phyloP scores from a whole-genome alignment of 2,113 vertebrate genomes.

The Gadus macrocephalus region DNA sequence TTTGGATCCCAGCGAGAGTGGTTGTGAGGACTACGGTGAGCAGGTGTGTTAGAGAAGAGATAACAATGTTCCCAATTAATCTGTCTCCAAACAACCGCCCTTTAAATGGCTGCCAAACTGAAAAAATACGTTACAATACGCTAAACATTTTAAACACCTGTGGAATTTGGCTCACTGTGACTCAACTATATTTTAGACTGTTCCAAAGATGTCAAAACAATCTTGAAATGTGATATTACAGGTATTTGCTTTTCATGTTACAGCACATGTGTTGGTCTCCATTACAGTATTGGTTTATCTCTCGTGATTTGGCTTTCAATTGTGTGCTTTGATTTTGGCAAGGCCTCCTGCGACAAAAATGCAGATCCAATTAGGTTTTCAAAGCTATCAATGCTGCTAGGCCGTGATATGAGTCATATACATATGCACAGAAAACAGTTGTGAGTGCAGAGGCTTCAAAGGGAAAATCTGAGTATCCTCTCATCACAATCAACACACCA shows the following conservation, averaged over 20 bases:
- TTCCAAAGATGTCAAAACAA: slow-evolving; percentile 13
- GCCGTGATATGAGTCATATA: too few relatives aligned
- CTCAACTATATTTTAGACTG: slow-evolving; percentile 24
- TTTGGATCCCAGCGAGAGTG: background rate
- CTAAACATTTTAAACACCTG: slow-evolving; percentile 45
- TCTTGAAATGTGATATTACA: slow-evolving; percentile 10
- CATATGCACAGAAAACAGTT: too few relatives aligned
- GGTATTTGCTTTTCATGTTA: background rate
- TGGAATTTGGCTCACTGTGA: slow-evolving; percentile 1
- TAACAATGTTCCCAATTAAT: slow-evolving; percentile 40
- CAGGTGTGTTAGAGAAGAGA: slow-evolving; percentile 48
- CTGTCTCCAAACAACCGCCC: slow-evolving; percentile 36
- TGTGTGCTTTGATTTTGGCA: background rate
- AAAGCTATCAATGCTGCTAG: background rate
- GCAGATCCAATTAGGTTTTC: background rate
- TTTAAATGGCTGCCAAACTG: slow-evolving; percentile 21
- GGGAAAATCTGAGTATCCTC: too few relatives aligned
- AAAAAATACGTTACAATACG: background rate
- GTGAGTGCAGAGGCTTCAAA: too few relatives aligned
- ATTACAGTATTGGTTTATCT: too few relatives aligned
- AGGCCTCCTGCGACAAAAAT: background rate
- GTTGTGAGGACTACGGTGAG: slow-evolving; percentile 40
- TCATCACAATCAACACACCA: too few relatives aligned
- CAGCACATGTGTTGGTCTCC: background rate
- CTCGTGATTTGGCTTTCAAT: too few relatives aligned